Conservation (phyloP, 2,888 invertebrate genomes). For the Eristalis tenax region DNA sequence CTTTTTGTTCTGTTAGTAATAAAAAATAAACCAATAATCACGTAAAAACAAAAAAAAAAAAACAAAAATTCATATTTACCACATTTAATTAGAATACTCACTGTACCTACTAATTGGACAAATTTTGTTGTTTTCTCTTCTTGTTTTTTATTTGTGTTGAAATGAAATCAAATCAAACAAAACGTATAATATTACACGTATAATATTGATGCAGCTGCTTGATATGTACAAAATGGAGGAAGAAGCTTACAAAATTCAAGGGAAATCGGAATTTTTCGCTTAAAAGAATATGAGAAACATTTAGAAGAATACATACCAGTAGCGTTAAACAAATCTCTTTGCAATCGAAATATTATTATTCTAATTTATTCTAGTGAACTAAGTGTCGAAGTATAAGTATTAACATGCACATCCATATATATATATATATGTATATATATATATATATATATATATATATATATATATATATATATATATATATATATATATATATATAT, state of each 20-base stretch:
- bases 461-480: too few relatives aligned
- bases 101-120: conserved; percentile 55
- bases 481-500: neutral
- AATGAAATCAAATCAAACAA: conserved; percentile 4
- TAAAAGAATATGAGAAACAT: conserved; percentile 81
- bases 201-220: conserved; percentile 85
- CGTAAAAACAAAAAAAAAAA: neutral
- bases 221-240: conserved; percentile 97
- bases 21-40: neutral
- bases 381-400: conserved; percentile 27
- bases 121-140: conserved; percentile 62
- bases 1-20: conserved; percentile 22
- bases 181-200: conserved; percentile 7
- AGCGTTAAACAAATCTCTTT: conserved; percentile 62
- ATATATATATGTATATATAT: too few relatives aligned
- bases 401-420: neutral
- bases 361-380: conserved; percentile 35
- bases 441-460: conserved; percentile 18
- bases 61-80: conserved; percentile 7
- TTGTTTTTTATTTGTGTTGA: conserved; percentile 29
- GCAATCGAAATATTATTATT: conserved; percentile 74
- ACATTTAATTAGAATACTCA: conserved; percentile 33
- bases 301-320: conserved; percentile 57
- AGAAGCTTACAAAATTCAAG: conserved; percentile 92
- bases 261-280: conserved; percentile 94